Evolutionary conservation across 2,888 invertebrate genomes (phyloP).

Genomic region (Vanessa cardui): DNA sequence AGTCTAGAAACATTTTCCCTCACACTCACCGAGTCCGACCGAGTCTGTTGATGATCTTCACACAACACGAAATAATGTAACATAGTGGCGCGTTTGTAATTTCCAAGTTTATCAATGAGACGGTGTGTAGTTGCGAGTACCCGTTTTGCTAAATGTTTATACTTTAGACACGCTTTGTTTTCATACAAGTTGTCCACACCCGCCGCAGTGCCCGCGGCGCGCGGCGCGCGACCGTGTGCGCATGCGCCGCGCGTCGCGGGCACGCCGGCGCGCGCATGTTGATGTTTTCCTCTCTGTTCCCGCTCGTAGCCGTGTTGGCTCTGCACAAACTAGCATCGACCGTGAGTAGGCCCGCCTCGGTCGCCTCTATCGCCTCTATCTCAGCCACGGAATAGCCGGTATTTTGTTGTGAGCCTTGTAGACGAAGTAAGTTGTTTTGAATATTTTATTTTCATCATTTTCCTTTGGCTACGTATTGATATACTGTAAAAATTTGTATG

Average conservation of each 20-base stretch:
- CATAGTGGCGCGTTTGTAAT: too few relatives aligned
- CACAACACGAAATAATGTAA: too few relatives aligned
- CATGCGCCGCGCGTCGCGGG: background rate
- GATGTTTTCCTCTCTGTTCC: slow-evolving; percentile 46
- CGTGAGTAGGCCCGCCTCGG: slow-evolving; percentile 47
- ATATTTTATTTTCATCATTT: slow-evolving; percentile 32
- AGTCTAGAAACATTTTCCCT: too few relatives aligned
- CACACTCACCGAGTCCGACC: too few relatives aligned
- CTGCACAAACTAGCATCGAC: slow-evolving; percentile 68
- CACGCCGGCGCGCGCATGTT: slow-evolving; percentile 21
- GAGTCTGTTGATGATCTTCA: too few relatives aligned
- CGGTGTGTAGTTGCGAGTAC: background rate
- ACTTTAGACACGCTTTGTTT: background rate
- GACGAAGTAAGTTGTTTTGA: slow-evolving; percentile 48
- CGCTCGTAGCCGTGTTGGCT: slow-evolving; percentile 80
- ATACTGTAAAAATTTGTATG: too few relatives aligned
- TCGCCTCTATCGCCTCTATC: slow-evolving; percentile 46
- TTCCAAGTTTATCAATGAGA: background rate
- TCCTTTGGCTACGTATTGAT: background rate
- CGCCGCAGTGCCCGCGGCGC: background rate
- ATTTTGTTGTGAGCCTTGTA: slow-evolving; percentile 45
- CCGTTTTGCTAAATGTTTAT: background rate
- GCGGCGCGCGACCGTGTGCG: too few relatives aligned
- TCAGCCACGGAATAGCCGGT: slow-evolving; percentile 41
- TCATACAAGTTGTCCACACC: background rate